These are phyloP conservation scores for Labeo catla DNA, from an alignment of 2,113 vertebrate species.

Conservation along the genomic window DNA sequence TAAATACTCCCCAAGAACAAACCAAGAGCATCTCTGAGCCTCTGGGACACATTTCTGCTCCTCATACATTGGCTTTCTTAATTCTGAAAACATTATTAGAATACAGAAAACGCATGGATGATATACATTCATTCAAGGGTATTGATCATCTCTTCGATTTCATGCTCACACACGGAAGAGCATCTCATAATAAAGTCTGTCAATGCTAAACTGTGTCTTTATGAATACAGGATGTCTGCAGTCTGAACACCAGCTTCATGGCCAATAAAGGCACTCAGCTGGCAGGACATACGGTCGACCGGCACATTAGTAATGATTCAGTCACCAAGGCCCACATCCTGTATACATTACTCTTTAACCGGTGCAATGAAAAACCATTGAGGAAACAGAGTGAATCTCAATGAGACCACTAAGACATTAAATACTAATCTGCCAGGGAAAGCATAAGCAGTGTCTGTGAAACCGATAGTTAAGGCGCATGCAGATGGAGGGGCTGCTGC, in stretches of 20 bases:
- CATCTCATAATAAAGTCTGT: slow-evolving; percentile 7
- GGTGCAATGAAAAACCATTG: background rate
- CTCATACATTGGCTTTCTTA: background rate
- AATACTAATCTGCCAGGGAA: slow-evolving; percentile 24
- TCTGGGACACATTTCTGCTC: background rate
- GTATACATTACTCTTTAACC: slow-evolving; percentile 11
- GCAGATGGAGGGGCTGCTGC: slow-evolving; percentile 20
- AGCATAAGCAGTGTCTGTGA: slow-evolving; percentile 19
- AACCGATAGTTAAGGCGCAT: slow-evolving; percentile 7
- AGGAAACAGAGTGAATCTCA: background rate
- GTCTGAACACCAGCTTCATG: slow-evolving; percentile 8
- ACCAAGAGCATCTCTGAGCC: slow-evolving; percentile 36
- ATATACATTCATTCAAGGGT: background rate
- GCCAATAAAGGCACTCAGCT: slow-evolving; percentile 16
- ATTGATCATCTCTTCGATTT: slow-evolving; percentile 25
- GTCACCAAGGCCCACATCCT: background rate
- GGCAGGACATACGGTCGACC: background rate
- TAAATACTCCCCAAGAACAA: slow-evolving; percentile 46
- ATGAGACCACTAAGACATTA: slow-evolving; percentile 18
- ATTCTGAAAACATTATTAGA: background rate
- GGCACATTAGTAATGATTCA: slow-evolving; percentile 23
- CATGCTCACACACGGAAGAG: background rate
- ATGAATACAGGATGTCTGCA: slow-evolving; percentile 26
- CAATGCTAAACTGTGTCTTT: background rate
- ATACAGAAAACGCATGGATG: background rate